Conservation (phyloP, 1,140 invertebrate genomes). For the Leptinotarsa undecemlineata region DNA sequence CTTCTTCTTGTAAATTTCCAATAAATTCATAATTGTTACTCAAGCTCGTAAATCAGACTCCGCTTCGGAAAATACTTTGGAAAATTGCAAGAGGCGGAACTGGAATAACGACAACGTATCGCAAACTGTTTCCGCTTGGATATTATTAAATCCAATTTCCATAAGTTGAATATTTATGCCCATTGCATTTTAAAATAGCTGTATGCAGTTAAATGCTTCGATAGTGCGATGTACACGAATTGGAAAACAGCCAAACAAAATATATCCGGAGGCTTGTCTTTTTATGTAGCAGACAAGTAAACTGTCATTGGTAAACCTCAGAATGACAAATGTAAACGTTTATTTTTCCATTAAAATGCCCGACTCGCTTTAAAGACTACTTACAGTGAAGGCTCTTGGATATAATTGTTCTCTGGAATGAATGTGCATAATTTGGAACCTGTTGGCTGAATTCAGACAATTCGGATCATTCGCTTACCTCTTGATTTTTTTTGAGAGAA, state of each 20-base stretch:
- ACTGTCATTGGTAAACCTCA: conserved; percentile 46
- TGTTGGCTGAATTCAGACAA: background rate
- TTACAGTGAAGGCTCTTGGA: conserved; percentile 7
- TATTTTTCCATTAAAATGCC: conserved; percentile 28
- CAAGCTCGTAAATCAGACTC: conserved; percentile 22
- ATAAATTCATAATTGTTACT: conserved; percentile 19
- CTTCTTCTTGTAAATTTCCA: background rate
- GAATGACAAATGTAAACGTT: conserved; percentile 47
- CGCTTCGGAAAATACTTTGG: conserved; percentile 15
- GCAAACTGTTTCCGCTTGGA: conserved; percentile 30
- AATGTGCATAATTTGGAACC: conserved; percentile 14
- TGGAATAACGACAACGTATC: conserved; percentile 25
- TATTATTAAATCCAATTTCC: conserved; percentile 40
- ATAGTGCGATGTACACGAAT: conserved; percentile 45
- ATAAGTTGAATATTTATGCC: conserved; percentile 43
- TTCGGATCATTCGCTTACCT: too few relatives aligned
- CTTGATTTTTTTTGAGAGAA: too few relatives aligned
- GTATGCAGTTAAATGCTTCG: conserved; percentile 42
- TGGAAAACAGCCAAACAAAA: conserved; percentile 49
- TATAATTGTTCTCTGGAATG: conserved; percentile 14
- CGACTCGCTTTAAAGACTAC: conserved; percentile 16
- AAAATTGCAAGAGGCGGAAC: conserved; percentile 28
- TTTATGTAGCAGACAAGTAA: conserved; percentile 42
- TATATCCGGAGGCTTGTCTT: conserved; percentile 40
- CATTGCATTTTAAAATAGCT: conserved; percentile 39